phyloP scores from a whole-genome alignment of 2,113 vertebrate species.

The Sinocyclocheilus grahami region DNA sequence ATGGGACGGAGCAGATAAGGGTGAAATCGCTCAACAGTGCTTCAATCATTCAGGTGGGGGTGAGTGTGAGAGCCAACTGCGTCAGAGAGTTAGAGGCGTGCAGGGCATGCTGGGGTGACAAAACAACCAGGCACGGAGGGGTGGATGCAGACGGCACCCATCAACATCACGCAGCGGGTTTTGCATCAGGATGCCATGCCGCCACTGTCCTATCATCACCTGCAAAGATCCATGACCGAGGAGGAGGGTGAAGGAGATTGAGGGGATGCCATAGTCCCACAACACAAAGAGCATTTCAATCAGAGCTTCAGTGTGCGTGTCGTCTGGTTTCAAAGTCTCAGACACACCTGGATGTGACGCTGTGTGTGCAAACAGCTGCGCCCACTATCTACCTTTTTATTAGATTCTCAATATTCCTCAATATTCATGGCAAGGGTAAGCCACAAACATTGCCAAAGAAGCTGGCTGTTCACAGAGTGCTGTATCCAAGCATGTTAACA shows the following conservation, averaged over 20 bases:
- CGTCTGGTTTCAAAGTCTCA: neutral
- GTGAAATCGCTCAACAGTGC: constrained; percentile 16
- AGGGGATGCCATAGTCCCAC: constrained; percentile 14
- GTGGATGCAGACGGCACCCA: neutral
- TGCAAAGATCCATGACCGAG: constrained; percentile 8
- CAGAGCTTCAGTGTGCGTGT: constrained; percentile 3
- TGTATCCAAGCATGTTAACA: too few species aligned
- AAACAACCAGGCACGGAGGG: constrained; percentile 15
- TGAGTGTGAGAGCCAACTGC: constrained; percentile 20
- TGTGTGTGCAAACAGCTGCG: neutral
- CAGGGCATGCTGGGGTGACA: constrained; percentile 14
- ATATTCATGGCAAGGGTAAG: neutral
- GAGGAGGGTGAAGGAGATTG: neutral
- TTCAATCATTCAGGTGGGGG: constrained; percentile 37
- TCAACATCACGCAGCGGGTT: neutral
- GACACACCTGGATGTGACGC: neutral
- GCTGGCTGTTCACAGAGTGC: too few species aligned
- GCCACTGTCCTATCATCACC: constrained; percentile 18
- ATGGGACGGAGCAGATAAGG: constrained; percentile 22
- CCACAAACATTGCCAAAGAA: too few species aligned
- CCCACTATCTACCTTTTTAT: neutral
- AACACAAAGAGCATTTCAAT: constrained; percentile 1
- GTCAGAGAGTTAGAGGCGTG: neutral
- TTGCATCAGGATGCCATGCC: constrained; percentile 29
- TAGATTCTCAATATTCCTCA: neutral